Evolutionary conservation across 2,113 vertebrate genomes (phyloP).

Genomic region (Labeo rohita): DNA sequence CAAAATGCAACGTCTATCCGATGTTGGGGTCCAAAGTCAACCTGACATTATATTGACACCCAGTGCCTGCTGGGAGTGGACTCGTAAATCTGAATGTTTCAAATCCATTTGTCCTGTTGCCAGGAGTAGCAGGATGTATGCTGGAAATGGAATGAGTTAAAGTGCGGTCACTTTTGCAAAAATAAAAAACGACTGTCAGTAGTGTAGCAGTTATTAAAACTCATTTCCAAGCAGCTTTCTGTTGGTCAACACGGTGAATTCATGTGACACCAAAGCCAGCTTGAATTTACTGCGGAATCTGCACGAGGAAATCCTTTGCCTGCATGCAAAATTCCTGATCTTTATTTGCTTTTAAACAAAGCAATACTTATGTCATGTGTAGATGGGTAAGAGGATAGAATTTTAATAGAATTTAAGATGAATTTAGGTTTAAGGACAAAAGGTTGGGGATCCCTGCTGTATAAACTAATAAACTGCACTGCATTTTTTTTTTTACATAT

Average conservation of each 20-base stretch:
- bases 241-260: not conserved
- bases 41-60: too few relatives aligned
- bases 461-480: not conserved
- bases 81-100: not conserved
- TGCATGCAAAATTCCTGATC: not conserved
- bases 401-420: not conserved
- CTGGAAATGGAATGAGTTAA: not conserved
- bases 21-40: too few relatives aligned
- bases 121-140: too few relatives aligned
- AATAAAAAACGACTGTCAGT: not conserved
- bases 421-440: not conserved
- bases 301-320: not conserved
- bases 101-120: not conserved
- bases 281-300: not conserved
- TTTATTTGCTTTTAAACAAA: not conserved
- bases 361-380: not conserved
- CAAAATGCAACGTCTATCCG: too few relatives aligned
- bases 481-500: not conserved
- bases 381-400: not conserved
- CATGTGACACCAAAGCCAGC: not conserved
- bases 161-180: not conserved
- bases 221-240: too few relatives aligned
- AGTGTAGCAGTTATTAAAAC: not conserved
- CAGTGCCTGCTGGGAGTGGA: not conserved
- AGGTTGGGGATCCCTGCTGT: not conserved